Percentiles rank a stretch among this genome's conserved stretches.
phyloP scores from a whole-genome alignment of 2,888 invertebrate genomes.

The Bugulina stolonifera region DNA sequence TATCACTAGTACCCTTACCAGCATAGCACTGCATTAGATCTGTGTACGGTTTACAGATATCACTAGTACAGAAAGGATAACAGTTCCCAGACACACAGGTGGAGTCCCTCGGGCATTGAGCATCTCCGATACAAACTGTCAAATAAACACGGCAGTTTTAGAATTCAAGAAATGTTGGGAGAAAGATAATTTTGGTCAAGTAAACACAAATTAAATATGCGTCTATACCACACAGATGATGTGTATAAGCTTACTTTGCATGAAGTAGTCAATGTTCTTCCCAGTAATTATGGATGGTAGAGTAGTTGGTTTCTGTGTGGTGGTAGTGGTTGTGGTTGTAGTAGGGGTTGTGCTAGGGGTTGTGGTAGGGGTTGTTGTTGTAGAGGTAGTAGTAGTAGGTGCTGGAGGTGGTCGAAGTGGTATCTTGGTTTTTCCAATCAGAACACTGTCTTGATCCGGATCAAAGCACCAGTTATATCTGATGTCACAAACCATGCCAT shows the following conservation, averaged over 20 bases:
- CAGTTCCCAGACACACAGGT: slow-evolving; percentile 20
- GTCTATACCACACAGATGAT: too few species aligned
- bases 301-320: not conserved
- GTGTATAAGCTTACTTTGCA: too few species aligned
- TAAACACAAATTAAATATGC: too few species aligned
- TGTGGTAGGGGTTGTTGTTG: not conserved
- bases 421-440: not conserved
- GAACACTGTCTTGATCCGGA: not conserved
- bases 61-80: slow-evolving; percentile 6
- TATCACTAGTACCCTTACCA: too few species aligned
- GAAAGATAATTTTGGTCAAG: too few species aligned
- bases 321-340: not conserved
- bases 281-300: not conserved
- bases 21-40: not conserved
- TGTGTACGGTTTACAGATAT: not conserved
- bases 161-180: not conserved
- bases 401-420: not conserved
- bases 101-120: not conserved
- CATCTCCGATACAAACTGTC: not conserved
- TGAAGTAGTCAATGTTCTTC: too few species aligned
- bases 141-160: not conserved
- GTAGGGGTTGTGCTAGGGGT: not conserved
- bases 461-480: not conserved
- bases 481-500: not conserved
- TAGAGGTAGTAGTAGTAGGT: not conserved